Conservation (phyloP, 1,140 invertebrate species). For the Grapholita molesta region DNA sequence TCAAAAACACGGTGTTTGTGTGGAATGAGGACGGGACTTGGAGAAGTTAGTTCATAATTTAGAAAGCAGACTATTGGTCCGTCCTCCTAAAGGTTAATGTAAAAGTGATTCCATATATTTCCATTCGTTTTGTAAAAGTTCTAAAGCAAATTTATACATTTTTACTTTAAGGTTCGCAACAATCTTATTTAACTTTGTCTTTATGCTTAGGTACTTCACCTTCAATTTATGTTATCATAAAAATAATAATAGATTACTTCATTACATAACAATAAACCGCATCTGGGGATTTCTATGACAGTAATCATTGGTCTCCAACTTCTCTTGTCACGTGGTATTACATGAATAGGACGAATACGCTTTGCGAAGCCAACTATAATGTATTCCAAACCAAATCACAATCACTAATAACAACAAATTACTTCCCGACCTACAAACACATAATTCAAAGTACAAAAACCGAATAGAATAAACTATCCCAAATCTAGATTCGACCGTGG, state of each 20-base stretch:
- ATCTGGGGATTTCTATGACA: no score
- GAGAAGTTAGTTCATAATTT: neutral
- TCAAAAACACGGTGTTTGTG: neutral
- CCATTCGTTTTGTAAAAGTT: no score
- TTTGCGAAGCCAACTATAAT: neutral
- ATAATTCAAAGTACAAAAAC: conserved; percentile 1
- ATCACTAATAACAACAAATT: neutral
- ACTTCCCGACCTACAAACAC: neutral
- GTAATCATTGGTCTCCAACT: no score
- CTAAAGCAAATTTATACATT: no score
- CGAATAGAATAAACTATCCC: neutral
- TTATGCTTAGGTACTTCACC: no score
- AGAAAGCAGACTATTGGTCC: neutral
- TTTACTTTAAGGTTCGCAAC: no score
- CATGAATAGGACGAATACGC: neutral
- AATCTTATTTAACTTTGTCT: no score
- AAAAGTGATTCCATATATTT: neutral
- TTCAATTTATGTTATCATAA: no score
- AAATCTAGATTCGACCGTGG: conserved; percentile 18
- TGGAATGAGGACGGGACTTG: neutral
- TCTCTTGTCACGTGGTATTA: neutral
- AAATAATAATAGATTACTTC: no score
- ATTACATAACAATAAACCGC: no score
- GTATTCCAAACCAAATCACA: neutral
- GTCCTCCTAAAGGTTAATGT: neutral